phyloP scores from a whole-genome alignment of 92 coral and sea anemone species.

The Epizoanthus ramosus region DNA sequence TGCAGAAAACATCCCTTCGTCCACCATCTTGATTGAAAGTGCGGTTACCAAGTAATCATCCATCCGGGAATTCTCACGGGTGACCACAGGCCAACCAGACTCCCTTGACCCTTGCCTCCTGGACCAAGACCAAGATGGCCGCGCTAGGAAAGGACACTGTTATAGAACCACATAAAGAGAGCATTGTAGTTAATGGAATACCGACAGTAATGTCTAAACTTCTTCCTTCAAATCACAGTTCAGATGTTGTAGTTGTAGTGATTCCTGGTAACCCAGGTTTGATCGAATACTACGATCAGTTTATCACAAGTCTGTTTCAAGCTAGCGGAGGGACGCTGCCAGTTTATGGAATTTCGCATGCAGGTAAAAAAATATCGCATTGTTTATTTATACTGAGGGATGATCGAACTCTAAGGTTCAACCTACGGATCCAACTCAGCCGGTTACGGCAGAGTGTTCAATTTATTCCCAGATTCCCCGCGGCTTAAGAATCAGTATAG shows the following conservation, averaged over 20 bases:
- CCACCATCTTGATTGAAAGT: conserved; percentile 53
- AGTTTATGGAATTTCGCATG: conserved; percentile 88
- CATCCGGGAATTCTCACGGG: neutral
- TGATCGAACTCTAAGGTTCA: too few relatives aligned
- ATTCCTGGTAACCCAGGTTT: conserved; percentile 99
- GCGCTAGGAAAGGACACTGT: conserved; percentile 5
- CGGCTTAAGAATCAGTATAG: too few relatives aligned
- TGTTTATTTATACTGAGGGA: too few relatives aligned
- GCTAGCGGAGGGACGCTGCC: conserved; percentile 62
- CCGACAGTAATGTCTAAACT: conserved; percentile 87
- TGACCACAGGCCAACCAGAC: too few relatives aligned
- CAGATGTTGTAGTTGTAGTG: conserved; percentile 63
- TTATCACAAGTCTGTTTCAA: conserved; percentile 68
- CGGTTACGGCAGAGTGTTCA: too few relatives aligned
- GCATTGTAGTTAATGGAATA: conserved; percentile 66
- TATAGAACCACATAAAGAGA: conserved; percentile 60
- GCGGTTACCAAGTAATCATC: conserved; percentile 2
- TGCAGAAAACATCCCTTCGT: neutral
- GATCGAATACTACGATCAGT: conserved; percentile 88
- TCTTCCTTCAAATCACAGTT: conserved; percentile 45
- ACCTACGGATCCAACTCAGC: too few relatives aligned
- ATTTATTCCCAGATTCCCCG: too few relatives aligned
- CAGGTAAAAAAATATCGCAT: conserved; percentile 59
- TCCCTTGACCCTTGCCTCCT: too few relatives aligned
- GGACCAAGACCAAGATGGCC: conserved; percentile 55